These are phyloP conservation scores for Anableps anableps DNA, from an alignment of 2,797 vertebrate genomes.

Conservation along the genomic window DNA sequence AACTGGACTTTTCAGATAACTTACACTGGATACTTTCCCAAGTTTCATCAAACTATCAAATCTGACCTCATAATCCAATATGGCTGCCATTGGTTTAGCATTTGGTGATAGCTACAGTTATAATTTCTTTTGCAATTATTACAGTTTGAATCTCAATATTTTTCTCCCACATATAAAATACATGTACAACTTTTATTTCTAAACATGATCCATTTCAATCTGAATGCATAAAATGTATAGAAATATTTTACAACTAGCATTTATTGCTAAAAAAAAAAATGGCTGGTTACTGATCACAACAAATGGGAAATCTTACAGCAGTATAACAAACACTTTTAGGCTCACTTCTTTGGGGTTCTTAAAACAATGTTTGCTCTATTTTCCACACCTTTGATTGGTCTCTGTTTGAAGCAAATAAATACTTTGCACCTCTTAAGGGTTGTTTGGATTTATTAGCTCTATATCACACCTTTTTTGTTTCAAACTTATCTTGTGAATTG, in stretches of 20 bases:
- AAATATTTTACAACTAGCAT: neutral
- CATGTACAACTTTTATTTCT: neutral
- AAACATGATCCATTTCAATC: neutral
- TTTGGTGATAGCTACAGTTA: too few species aligned
- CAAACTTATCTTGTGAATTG: too few species aligned
- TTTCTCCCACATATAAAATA: neutral
- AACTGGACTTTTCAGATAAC: neutral
- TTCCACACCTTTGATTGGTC: too few species aligned
- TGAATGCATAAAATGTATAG: neutral
- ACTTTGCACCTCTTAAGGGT: too few species aligned
- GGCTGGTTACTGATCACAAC: too few species aligned
- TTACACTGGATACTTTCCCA: neutral
- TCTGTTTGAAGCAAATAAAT: too few species aligned
- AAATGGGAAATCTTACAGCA: too few species aligned
- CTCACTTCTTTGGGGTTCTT: neutral
- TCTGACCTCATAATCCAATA: neutral
- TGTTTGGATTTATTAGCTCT: too few species aligned
- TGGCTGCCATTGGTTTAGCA: neutral
- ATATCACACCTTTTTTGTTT: too few species aligned
- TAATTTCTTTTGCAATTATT: too few species aligned
- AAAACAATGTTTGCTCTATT: too few species aligned
- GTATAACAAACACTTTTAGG: neutral
- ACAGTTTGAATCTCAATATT: neutral
- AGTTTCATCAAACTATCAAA: neutral
- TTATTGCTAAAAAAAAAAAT: neutral